These are phyloP conservation scores for Lepidurus arcticus DNA, from an alignment of 1,140 invertebrate genomes.

Conservation along the genomic window DNA sequence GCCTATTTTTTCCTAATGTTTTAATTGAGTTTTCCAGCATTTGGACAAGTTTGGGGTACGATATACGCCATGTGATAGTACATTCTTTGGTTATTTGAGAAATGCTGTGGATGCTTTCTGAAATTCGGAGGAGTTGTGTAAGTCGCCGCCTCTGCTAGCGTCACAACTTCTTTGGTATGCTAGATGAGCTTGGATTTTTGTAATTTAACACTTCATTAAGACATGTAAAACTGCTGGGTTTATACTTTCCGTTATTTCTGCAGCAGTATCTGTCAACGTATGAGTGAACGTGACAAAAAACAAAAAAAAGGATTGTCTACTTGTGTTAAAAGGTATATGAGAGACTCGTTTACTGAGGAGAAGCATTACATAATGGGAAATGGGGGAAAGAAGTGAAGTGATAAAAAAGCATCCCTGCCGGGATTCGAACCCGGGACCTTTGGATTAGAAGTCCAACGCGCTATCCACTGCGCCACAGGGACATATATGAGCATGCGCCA, in stretches of 20 bases:
- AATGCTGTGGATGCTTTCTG: conserved; percentile 1
- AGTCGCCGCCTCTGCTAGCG: not conserved
- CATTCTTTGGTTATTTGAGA: conserved; percentile 7
- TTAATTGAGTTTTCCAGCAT: not conserved
- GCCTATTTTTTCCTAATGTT: not conserved
- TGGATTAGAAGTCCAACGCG: conserved; percentile 42
- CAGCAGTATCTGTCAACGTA: not conserved
- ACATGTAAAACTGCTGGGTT: not conserved
- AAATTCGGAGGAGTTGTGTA: not conserved
- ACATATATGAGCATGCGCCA: conserved; percentile 30
- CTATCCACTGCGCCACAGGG: conserved; percentile 41
- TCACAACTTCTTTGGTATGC: conserved; percentile 21
- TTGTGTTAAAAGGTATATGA: no score
- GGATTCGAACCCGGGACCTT: conserved; percentile 41
- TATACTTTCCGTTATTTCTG: not conserved
- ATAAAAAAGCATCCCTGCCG: conserved; percentile 36
- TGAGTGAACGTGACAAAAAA: no score
- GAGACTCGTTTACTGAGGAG: no score
- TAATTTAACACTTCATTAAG: not conserved
- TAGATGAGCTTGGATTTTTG: not conserved
- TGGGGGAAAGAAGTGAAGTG: not conserved
- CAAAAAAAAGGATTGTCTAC: no score
- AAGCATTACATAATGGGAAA: not conserved
- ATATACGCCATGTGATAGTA: conserved; percentile 8
- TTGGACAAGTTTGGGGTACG: not conserved